A percentile compares a stretch with the other conserved stretches of the same genome.
Evolutionary conservation across 2,888 invertebrate genomes (phyloP).

Genomic region (Apomyelois bistriatella): DNA sequence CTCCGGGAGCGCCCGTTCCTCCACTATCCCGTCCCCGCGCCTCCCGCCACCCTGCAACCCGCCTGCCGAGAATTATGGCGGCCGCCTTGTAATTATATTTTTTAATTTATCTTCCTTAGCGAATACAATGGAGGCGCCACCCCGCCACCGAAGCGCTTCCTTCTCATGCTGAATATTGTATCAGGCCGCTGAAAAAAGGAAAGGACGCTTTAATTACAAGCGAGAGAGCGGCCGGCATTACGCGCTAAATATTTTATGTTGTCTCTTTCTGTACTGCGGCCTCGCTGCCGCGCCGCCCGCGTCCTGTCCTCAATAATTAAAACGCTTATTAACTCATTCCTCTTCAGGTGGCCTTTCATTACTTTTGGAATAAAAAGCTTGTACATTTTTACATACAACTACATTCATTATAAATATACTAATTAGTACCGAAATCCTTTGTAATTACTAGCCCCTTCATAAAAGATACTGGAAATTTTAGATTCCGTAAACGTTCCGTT

Average conservation of each 20-base stretch:
- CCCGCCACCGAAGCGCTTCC: slow-evolving; percentile 77
- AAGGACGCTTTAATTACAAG: slow-evolving; percentile 80
- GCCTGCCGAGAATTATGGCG: slow-evolving; percentile 81
- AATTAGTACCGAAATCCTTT: slow-evolving; percentile 13
- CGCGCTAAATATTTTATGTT: slow-evolving; percentile 78
- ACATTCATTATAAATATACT: slow-evolving; percentile 25
- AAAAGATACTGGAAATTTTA: too few species aligned
- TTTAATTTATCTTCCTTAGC: slow-evolving; percentile 86
- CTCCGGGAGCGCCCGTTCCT: slow-evolving; percentile 76
- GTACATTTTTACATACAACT: slow-evolving; percentile 29
- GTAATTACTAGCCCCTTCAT: not conserved
- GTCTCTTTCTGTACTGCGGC: slow-evolving; percentile 63
- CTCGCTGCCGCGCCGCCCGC: slow-evolving; percentile 35
- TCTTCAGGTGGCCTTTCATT: slow-evolving; percentile 69
- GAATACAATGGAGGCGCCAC: slow-evolving; percentile 81
- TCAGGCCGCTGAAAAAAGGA: slow-evolving; percentile 80
- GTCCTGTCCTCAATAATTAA: slow-evolving; percentile 71
- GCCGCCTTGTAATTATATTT: slow-evolving; percentile 85
- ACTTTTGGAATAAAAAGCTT: slow-evolving; percentile 49
- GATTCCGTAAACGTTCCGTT: too few species aligned
- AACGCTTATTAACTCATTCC: slow-evolving; percentile 77
- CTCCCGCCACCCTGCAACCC: slow-evolving; percentile 55
- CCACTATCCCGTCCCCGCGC: slow-evolving; percentile 62
- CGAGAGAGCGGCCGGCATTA: slow-evolving; percentile 75
- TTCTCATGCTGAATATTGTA: slow-evolving; percentile 80